Evolutionary conservation across 2,888 invertebrate species (phyloP).

Genomic region (Oligia fasciuncula): DNA sequence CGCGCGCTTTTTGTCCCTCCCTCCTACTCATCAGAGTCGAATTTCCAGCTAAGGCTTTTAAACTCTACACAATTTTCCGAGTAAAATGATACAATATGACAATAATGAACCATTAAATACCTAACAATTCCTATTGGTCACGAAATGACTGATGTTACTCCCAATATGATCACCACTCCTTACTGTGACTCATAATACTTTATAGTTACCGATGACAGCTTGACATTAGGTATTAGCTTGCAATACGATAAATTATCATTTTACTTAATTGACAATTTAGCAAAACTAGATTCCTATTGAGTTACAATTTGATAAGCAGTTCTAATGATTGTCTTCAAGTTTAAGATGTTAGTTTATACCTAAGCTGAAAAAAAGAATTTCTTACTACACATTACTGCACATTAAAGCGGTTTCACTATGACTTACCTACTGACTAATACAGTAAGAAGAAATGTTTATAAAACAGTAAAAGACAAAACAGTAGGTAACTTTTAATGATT

Average conservation of each 20-base stretch:
- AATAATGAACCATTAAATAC: slow-evolving; percentile 63
- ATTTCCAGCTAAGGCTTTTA: slow-evolving; percentile 18
- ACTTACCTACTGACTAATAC: too few relatives aligned
- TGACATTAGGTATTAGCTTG: slow-evolving; percentile 50
- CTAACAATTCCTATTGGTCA: slow-evolving; percentile 65
- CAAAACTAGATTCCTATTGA: slow-evolving; percentile 51
- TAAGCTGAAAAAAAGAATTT: too few relatives aligned
- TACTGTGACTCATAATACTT: slow-evolving; percentile 61
- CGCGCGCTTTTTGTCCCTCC: neutral
- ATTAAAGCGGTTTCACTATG: too few relatives aligned
- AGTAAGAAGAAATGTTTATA: too few relatives aligned
- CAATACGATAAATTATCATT: slow-evolving; percentile 63
- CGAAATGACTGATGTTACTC: slow-evolving; percentile 49
- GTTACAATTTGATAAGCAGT: slow-evolving; percentile 15
- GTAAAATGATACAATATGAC: slow-evolving; percentile 31
- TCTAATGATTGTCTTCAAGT: slow-evolving; percentile 18
- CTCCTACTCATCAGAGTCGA: neutral
- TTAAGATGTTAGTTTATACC: slow-evolving; percentile 3
- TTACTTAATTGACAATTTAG: slow-evolving; percentile 62
- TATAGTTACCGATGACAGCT: slow-evolving; percentile 61
- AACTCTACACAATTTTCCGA: slow-evolving; percentile 30
- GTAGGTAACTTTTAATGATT: too few relatives aligned
- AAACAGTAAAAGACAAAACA: too few relatives aligned
- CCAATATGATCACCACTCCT: slow-evolving; percentile 64
- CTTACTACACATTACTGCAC: too few relatives aligned